Conservation (phyloP, 2,888 invertebrate genomes). For the Phasia obesa region DNA sequence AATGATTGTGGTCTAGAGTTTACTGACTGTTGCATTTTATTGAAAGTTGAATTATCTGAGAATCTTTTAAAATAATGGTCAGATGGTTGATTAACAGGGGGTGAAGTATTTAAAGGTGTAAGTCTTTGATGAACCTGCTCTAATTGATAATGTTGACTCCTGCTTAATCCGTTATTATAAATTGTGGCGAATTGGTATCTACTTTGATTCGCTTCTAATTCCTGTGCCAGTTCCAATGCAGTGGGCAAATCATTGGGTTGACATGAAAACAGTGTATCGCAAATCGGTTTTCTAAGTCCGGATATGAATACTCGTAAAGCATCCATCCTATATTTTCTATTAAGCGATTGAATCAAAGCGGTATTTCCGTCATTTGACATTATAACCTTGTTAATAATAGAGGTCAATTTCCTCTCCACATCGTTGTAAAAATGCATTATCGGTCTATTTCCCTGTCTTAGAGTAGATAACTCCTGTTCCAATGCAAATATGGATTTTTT, state of each 20-base stretch:
- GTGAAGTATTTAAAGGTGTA: too few species aligned
- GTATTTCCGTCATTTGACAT: neutral
- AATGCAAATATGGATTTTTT: neutral
- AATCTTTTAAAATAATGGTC: neutral
- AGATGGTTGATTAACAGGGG: neutral
- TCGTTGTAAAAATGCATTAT: neutral
- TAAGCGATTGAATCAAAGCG: neutral
- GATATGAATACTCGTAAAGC: neutral
- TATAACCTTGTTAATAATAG: neutral
- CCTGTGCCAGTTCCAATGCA: neutral
- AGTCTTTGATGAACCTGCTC: neutral
- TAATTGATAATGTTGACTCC: neutral
- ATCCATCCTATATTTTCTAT: neutral
- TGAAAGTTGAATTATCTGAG: neutral
- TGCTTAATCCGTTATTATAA: neutral
- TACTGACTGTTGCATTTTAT: neutral
- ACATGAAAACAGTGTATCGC: neutral
- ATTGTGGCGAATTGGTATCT: neutral
- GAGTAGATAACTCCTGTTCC: neutral
- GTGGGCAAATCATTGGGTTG: neutral
- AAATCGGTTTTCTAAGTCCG: neutral
- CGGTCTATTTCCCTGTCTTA: neutral
- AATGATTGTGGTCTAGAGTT: too few species aligned
- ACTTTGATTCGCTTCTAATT: neutral
- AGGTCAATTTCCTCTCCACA: neutral